Evolutionary conservation across 2,797 vertebrate genomes (phyloP).

Genomic region (Dryobates pubescens): DNA sequence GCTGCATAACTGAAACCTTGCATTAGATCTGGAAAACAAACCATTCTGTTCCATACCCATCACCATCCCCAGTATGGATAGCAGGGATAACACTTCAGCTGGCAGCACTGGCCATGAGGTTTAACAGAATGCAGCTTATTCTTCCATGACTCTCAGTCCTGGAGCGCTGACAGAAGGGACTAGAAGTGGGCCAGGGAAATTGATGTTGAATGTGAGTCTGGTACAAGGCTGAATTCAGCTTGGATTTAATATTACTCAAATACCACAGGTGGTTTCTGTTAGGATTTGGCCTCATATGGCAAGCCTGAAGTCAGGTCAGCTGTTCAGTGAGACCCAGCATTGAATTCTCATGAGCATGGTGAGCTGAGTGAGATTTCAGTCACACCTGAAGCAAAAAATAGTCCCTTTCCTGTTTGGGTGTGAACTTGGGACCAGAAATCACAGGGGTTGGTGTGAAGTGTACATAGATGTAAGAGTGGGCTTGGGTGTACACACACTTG

Average conservation of each 20-base stretch:
- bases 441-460: constrained; percentile 22
- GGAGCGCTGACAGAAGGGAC: constrained; percentile 63
- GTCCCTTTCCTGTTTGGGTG: constrained; percentile 61
- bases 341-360: constrained; percentile 56
- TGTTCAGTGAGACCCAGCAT: constrained; percentile 23
- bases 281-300: constrained; percentile 51
- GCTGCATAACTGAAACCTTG: constrained; percentile 46
- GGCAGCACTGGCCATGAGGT: constrained; percentile 34
- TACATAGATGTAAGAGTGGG: constrained; percentile 39
- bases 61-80: neutral
- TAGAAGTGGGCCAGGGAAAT: constrained; percentile 59
- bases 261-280: constrained; percentile 70
- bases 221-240: constrained; percentile 65
- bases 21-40: constrained; percentile 56
- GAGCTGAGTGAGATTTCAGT: constrained; percentile 62
- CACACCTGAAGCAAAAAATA: constrained; percentile 59
- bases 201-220: constrained; percentile 50
- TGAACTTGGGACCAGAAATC: constrained; percentile 44
- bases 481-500: neutral
- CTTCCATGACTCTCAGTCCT: constrained; percentile 62
- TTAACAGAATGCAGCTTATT: constrained; percentile 59
- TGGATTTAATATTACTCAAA: constrained; percentile 65
- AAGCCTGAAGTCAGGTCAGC: constrained; percentile 60
- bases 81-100: constrained; percentile 58
- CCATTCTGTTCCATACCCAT: constrained; percentile 8